Base-by-base conservation (phyloP, 2,113 vertebrate genomes). In the Eretmodus cyanostictus region DNA sequence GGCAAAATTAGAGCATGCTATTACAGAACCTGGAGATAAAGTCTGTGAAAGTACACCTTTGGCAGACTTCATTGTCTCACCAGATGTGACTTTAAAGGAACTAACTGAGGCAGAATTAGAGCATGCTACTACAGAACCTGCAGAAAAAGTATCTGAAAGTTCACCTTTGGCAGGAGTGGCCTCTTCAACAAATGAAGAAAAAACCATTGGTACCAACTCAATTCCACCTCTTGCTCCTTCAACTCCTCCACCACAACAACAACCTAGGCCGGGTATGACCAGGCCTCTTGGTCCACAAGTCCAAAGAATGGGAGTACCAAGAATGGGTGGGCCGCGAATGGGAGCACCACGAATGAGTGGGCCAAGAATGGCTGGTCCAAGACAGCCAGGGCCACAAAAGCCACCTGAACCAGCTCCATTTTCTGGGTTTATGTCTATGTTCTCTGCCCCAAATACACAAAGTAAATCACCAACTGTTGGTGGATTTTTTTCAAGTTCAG, bases 371-470 rank as follows among this genome's bases (percentile, higher is more conserved):
- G 92, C 94, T 86, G 96, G 91, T 61, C 91, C 92, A 55, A 90
- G 93, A 71, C 90, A 92, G 86, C 63, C 88, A 82, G 86, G 90
- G 34, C 91, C 84, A 89, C 96, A 97, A 68, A 96, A 91, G 71
- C 91, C 95, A 36, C 89, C 96, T 63, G 96, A 97, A 68, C 89
- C 94, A 86, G 96, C 97, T 95, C 95, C 97, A 83, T 97, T 99
- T 96, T 98, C 98, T 90, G 98, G 97, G 29, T 98, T 99, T 80
- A 97, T 99, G 96, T 98, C 97, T 53, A 99, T 99, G 95, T 98
- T 98, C 90, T 97, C 97, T 85, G 91, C 93, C 9, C 91, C 96
- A 82, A 96, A 63, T 93, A 92, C 96, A 57, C 93, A 96, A 7
- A 97, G 95, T 61, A 98, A 98, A 96, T 92, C 96, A 3, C 86